A percentile compares a stretch with the other conserved stretches of the same genome.
Conservation (phyloP, 2,113 vertebrate species). For the Raphicerus campestris region DNA sequence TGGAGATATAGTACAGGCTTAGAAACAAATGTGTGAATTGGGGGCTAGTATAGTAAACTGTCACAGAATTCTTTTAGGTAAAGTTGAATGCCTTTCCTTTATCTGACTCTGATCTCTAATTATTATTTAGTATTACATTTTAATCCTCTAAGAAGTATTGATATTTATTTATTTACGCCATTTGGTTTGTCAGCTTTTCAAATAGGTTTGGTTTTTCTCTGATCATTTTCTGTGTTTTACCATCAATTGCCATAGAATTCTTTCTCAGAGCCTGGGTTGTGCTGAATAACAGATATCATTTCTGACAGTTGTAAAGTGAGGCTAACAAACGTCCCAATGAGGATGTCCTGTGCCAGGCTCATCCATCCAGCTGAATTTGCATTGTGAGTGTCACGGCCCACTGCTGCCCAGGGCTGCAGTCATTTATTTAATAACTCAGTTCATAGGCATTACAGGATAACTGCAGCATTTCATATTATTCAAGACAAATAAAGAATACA, state of each 20-base stretch:
- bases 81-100: neutral
- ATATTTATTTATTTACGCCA: neutral
- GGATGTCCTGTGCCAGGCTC: slow-evolving; percentile 77
- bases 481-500: slow-evolving; percentile 72
- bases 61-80: neutral
- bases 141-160: slow-evolving; percentile 38
- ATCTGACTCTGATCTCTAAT: slow-evolving; percentile 25
- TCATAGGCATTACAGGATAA: slow-evolving; percentile 58
- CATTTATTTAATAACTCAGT: slow-evolving; percentile 81
- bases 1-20: neutral
- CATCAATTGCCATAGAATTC: slow-evolving; percentile 23
- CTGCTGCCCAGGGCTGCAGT: slow-evolving; percentile 66
- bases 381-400: slow-evolving; percentile 73
- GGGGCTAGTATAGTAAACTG: neutral
- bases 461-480: slow-evolving; percentile 53
- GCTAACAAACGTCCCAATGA: slow-evolving; percentile 82
- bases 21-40: neutral
- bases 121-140: slow-evolving; percentile 48
- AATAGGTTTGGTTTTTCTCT: slow-evolving; percentile 48
- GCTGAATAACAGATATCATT: slow-evolving; percentile 77
- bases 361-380: slow-evolving; percentile 77
- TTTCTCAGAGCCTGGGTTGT: slow-evolving; percentile 47
- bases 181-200: slow-evolving; percentile 47
- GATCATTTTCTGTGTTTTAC: neutral
- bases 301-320: slow-evolving; percentile 86